Evolutionary conservation across 2,797 vertebrate species (phyloP), one percentile per base, ranked within the genome.

Genomic region (Mormyrops boulengeri): DNA sequence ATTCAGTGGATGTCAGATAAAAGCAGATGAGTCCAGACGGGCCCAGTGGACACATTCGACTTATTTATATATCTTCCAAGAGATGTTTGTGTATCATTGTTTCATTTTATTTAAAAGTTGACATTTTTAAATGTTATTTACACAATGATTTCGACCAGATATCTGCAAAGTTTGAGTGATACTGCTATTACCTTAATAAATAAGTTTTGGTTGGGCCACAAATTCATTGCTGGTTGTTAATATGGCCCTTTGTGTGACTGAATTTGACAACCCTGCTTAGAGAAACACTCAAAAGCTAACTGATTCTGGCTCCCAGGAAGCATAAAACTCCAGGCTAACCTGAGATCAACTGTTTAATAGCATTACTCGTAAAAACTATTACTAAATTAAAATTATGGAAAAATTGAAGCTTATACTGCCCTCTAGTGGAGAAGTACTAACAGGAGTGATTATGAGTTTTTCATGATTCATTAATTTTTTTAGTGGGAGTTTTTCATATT

Each of bases 381-480:
- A 30, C 26, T 30, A 30, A 30, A 30, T 30, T 38, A 73, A 73
- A 73, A 82, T 44, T 47, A 82, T 44, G 77, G 19, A 11, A 19
- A 82, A 49, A 7, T 44, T 22, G n/a, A 47, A 26, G 60, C 60
- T 22, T 87, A 69, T 73, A 53, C 30, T 87, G 60, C 26, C 89
- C 57, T 89, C 89, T 89, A 14, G 22, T 89, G 89, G 89, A 69
- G 8, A 11, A 53, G 11, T n/a, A 34, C 47, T 52, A 82, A 53
- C 26, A 4, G 6, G 26, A 53, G 50, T 4, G 50, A 85, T 50
- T 85, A 49, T 52, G n/a, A 47, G 38, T 50, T 49, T 53, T 86
- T 53, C 2, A 55, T 82, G 5, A 47, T 82, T 14, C 77, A 8
- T 82, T 82, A 44, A 82, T 47, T 82, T 44, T 47, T n/a, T 41